Conservation (phyloP, 1,140 invertebrate genomes). For the Trinorchestia longiramus region DNA sequence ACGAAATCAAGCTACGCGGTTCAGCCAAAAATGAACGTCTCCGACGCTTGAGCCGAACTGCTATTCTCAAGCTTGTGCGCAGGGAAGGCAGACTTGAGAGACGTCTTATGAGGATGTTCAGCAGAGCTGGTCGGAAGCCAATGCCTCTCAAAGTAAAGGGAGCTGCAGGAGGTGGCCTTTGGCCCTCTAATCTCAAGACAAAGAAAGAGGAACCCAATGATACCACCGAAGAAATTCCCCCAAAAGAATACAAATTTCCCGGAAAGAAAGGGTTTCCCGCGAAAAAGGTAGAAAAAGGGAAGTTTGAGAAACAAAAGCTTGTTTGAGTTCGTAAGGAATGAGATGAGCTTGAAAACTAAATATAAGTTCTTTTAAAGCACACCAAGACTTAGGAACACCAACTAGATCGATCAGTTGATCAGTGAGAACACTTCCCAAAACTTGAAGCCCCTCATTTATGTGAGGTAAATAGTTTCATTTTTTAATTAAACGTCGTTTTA, state of each 20-base stretch:
- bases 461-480: neutral
- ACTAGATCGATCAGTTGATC: neutral
- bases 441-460: neutral
- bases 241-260: neutral
- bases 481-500: neutral
- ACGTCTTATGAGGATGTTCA: constrained; percentile 25
- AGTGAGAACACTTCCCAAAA: neutral
- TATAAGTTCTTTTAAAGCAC: neutral
- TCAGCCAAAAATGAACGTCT: neutral
- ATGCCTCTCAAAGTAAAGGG: neutral
- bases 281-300: neutral
- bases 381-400: neutral
- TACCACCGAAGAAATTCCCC: neutral
- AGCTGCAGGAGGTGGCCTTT: neutral
- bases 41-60: constrained; percentile 16
- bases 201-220: neutral
- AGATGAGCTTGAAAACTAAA: neutral
- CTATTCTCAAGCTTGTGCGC: constrained; percentile 28
- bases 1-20: constrained; percentile 39
- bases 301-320: neutral
- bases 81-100: constrained; percentile 28
- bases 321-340: neutral
- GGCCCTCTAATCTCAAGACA: neutral
- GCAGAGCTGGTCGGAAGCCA: constrained; percentile 1
- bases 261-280: neutral